Conservation (phyloP, 2,113 vertebrate genomes). For the Cromileptes altivelis region DNA sequence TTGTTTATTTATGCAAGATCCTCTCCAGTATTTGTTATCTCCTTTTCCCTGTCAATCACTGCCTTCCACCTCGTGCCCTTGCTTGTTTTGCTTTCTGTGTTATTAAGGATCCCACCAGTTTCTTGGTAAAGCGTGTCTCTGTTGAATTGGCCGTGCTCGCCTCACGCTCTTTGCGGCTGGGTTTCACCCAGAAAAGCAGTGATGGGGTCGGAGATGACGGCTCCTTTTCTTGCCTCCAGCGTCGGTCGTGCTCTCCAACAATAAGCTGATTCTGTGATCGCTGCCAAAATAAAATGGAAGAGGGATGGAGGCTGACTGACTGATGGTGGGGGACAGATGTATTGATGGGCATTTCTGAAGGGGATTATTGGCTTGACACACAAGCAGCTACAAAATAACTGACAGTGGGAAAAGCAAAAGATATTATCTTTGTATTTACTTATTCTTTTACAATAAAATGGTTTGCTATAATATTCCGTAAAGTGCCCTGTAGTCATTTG, state of each 20-base stretch:
- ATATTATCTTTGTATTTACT: too few relatives aligned
- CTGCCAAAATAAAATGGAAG: slow-evolving; percentile 34
- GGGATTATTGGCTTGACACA: slow-evolving; percentile 2
- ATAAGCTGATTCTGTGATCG: slow-evolving; percentile 11
- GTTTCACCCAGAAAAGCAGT: slow-evolving; percentile 4
- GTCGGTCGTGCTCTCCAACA: slow-evolving; percentile 25
- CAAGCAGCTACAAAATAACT: not conserved
- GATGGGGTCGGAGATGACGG: not conserved
- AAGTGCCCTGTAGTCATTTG: not conserved
- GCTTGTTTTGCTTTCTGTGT: slow-evolving; percentile 52
- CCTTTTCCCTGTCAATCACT: slow-evolving; percentile 24
- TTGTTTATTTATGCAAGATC: slow-evolving; percentile 17
- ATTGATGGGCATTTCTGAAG: slow-evolving; percentile 6
- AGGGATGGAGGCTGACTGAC: slow-evolving; percentile 16
- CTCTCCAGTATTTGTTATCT: slow-evolving; percentile 46
- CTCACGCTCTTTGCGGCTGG: slow-evolving; percentile 23
- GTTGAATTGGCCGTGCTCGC: not conserved
- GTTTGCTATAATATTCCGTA: not conserved
- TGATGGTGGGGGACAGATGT: not conserved
- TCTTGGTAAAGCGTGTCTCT: slow-evolving; percentile 7
- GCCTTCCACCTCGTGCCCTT: slow-evolving; percentile 19
- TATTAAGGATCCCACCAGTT: slow-evolving; percentile 32
- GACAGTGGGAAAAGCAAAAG: not conserved
- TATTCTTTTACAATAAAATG: not conserved
- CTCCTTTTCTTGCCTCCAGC: slow-evolving; percentile 28